phyloP scores from a whole-genome alignment of 2,888 invertebrate species.

The Sesia bembeciformis region DNA sequence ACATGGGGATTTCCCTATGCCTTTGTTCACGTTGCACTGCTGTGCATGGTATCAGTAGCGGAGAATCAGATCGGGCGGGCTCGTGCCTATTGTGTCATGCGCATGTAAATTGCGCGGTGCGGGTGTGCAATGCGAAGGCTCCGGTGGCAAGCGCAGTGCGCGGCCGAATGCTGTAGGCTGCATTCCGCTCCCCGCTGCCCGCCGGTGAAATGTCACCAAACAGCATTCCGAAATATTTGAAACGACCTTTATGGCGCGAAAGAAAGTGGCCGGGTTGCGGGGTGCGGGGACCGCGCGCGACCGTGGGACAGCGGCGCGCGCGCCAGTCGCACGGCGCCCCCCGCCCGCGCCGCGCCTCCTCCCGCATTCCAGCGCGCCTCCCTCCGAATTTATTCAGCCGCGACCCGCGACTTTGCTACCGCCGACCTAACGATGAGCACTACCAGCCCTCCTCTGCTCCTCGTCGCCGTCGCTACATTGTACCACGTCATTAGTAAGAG shows the following conservation, averaged over 20 bases:
- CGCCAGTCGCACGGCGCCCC: conserved; percentile 80
- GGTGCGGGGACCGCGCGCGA: conserved; percentile 48
- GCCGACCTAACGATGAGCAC: neutral
- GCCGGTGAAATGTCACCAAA: conserved; percentile 72
- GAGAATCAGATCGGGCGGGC: too few relatives aligned
- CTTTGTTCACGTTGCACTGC: conserved; percentile 8
- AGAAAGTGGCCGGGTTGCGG: conserved; percentile 53
- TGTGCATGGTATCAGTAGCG: too few relatives aligned
- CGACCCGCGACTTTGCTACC: conserved; percentile 28
- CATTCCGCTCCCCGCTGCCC: conserved; percentile 42
- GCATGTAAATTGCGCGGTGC: conserved; percentile 2
- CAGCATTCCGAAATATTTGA: conserved; percentile 74
- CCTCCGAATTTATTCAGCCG: conserved; percentile 72
- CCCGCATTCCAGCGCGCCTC: conserved; percentile 64
- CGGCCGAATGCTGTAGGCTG: conserved; percentile 49
- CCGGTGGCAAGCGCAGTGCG: conserved; percentile 16
- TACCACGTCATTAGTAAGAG: too few relatives aligned
- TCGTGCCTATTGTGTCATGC: neutral
- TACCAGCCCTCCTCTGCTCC: neutral
- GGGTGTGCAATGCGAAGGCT: conserved; percentile 9
- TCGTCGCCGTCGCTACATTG: neutral
- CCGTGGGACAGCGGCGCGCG: conserved; percentile 75
- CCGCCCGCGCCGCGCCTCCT: conserved; percentile 44
- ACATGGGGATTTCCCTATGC: conserved; percentile 18
- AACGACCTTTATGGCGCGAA: conserved; percentile 75